Percentiles rank a stretch among this genome's conserved stretches.
Conservation (phyloP, 2,797 vertebrate genomes). For the Coccyzus lansbergi region DNA sequence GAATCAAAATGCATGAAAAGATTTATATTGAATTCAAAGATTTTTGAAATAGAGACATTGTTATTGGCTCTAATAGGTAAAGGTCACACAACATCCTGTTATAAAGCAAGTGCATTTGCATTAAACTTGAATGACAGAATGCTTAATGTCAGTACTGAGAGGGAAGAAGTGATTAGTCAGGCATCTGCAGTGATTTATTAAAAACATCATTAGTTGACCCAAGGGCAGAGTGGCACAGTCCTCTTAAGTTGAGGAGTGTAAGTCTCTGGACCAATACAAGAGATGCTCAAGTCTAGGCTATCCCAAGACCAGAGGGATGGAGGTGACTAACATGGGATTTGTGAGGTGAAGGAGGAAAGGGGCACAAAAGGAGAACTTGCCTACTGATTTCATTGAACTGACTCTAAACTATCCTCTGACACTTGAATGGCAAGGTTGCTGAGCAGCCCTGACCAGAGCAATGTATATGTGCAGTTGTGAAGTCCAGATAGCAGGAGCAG, state of each 20-base stretch:
- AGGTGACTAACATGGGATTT: background rate
- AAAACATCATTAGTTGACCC: background rate
- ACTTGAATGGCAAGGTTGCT: background rate
- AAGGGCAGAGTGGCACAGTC: background rate
- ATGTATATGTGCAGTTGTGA: background rate
- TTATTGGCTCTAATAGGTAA: background rate
- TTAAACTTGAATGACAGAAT: background rate
- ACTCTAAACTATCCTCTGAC: background rate
- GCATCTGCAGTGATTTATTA: background rate
- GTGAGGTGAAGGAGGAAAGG: background rate
- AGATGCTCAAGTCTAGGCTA: background rate
- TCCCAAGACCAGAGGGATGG: background rate
- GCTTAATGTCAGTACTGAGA: background rate
- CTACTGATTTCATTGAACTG: background rate
- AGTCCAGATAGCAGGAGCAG: background rate
- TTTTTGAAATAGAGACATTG: background rate
- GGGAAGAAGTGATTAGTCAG: background rate
- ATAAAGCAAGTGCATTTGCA: background rate
- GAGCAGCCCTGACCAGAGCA: background rate
- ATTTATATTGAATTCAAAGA: background rate
- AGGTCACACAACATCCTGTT: background rate
- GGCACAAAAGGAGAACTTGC: background rate
- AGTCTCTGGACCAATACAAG: background rate
- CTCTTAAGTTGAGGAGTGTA: background rate
- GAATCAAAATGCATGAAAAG: background rate